A percentile compares a stretch with the other conserved stretches of the same genome.
Evolutionary conservation across 2,888 invertebrate genomes (phyloP).

Genomic region (Callyntrura sp.): DNA sequence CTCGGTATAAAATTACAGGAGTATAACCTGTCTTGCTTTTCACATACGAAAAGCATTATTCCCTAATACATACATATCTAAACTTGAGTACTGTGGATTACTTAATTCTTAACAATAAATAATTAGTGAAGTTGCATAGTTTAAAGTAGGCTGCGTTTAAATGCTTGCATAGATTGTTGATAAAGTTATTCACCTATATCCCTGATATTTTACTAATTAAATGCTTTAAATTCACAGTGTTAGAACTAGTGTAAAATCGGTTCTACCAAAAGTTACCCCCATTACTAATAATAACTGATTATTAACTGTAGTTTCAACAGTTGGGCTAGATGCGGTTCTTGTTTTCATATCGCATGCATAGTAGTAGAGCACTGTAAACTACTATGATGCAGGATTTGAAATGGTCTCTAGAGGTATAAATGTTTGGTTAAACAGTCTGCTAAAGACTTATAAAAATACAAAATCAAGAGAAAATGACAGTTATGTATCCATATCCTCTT

Average conservation of each 20-base stretch:
- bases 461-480: slow-evolving; percentile 82
- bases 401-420: slow-evolving; percentile 29
- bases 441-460: slow-evolving; percentile 73
- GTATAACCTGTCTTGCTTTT: neutral
- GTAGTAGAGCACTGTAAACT: neutral
- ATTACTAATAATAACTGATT: no score
- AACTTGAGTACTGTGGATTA: neutral
- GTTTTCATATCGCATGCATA: neutral
- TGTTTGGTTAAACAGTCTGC: neutral
- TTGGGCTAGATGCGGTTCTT: neutral
- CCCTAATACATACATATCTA: neutral
- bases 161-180: slow-evolving; percentile 53
- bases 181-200: slow-evolving; percentile 23
- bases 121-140: slow-evolving; percentile 45
- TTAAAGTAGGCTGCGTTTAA: slow-evolving; percentile 46
- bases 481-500: slow-evolving; percentile 94
- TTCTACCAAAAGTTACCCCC: neutral
- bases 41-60: neutral
- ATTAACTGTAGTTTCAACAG: no score
- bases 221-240: neutral
- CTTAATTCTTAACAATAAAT: neutral
- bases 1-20: slow-evolving; percentile 11
- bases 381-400: neutral
- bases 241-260: neutral
- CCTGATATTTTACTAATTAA: slow-evolving; percentile 41